Evolutionary conservation across 2,797 vertebrate species (phyloP), one percentile per base, ranked within the genome.

Genomic region (Phataginus tricuspis): DNA sequence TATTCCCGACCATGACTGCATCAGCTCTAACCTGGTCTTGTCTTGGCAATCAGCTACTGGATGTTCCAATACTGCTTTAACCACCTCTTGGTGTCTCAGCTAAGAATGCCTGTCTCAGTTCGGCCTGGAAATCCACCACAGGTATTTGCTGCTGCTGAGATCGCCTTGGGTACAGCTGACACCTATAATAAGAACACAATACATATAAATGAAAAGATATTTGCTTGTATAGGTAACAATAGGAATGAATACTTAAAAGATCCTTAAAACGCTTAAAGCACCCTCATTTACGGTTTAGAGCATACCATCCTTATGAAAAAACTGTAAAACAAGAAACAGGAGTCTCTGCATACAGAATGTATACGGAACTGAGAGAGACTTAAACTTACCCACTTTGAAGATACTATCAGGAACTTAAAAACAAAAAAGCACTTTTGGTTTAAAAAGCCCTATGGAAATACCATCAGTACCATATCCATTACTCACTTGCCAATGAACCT

Each of bases 41-140:
- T 1, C 59, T 92, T 87, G 77, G 29, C 59, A 55, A 64, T 94
- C 77, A 27, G 86, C 72, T 90, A 78, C 63, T 94, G 45, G 51
- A 83, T 84, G 90, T 82, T 80, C 61, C 87, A 85, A 53, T 77
- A 63, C 21, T n/a, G 75, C 75, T 91, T 96, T 97, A 97, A 90
- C 97, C 97, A 61, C 97, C 96, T 90, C 97, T 93, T 25, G 96
- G 96, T 25, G 96, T 98, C 92, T 97, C 97, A 61, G 97, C 97
- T 79, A 98, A 93, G 86, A 97, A 98, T 1, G 94, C 96, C 88
- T 97, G 97, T 71, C 96, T 96, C 82, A 97, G 85, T 66, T 98
- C 96, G 2, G 90, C 97, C 82, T 96, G 97, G 91, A 97, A 97
- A 92, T 97, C 97, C 95, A 97, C 92, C 68, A 97, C 95, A 84